Conservation (phyloP, 30 jellyfish, hydroid and myxozoan genomes). For the Haliclystus octoradiatus region DNA sequence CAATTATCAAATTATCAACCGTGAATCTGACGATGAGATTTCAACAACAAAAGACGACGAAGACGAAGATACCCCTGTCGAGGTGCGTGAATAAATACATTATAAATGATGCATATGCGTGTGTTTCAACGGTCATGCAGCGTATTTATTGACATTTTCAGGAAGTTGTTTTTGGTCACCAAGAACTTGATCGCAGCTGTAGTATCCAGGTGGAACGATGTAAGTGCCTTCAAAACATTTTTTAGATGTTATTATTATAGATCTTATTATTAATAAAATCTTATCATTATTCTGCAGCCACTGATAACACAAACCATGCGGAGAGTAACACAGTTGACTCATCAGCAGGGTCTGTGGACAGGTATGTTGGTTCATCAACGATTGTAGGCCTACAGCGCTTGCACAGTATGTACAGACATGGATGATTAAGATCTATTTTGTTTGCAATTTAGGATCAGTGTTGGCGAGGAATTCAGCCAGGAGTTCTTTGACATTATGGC, state of each 20-base stretch:
- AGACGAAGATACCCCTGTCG: conserved; percentile 2
- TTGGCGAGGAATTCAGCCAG: conserved; percentile 28
- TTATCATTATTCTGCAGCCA: background rate
- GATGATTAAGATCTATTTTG: background rate
- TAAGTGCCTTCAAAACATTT: background rate
- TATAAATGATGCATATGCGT: too few relatives aligned
- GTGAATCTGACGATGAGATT: background rate
- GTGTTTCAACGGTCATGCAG: too few relatives aligned
- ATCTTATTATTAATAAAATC: too few relatives aligned
- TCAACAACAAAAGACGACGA: background rate
- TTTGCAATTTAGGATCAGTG: conserved; percentile 2
- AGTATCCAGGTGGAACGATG: background rate
- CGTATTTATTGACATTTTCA: too few relatives aligned
- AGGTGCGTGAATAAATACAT: background rate
- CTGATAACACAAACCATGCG: background rate
- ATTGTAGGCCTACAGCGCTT: too few relatives aligned
- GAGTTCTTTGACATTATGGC: conserved; percentile 21
- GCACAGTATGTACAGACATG: background rate
- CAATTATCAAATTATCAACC: conserved; percentile 8
- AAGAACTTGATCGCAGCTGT: background rate
- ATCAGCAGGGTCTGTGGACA: background rate
- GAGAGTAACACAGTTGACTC: background rate
- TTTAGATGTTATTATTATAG: background rate
- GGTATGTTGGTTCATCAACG: background rate
- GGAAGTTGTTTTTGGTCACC: background rate